A percentile compares a stretch with the other conserved stretches of the same genome.
Evolutionary conservation across 1,140 invertebrate species (phyloP).

Genomic region (Platorchestia sp.): DNA sequence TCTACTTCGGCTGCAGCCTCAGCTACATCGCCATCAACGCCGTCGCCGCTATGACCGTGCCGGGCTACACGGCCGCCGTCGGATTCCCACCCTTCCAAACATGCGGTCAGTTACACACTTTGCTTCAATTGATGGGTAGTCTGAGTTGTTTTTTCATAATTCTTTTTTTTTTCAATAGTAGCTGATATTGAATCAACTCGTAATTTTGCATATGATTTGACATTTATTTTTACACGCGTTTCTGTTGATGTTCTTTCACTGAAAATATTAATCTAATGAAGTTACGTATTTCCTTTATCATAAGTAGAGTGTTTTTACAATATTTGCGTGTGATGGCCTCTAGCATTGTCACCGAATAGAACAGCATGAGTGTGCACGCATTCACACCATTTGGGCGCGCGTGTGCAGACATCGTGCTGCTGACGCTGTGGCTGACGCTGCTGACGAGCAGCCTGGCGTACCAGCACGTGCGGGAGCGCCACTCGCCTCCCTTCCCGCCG

Average conservation of each 20-base stretch:
- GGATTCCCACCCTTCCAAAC: slow-evolving; percentile 77
- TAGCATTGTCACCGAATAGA: no score
- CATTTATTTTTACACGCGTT: no score
- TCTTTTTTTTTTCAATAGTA: not conserved
- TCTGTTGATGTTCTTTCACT: no score
- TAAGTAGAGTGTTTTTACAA: no score
- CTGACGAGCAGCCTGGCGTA: slow-evolving; percentile 73
- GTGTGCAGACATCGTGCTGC: slow-evolving; percentile 75
- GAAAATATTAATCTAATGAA: no score
- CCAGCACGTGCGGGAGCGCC: slow-evolving; percentile 74
- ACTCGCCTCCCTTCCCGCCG: slow-evolving; percentile 76
- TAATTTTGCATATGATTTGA: no score
- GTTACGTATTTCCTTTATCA: no score
- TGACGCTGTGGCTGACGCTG: slow-evolving; percentile 74
- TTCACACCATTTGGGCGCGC: not conserved
- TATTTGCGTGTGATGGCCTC: no score
- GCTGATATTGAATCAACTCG: no score
- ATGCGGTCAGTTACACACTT: slow-evolving; percentile 73
- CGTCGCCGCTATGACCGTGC: slow-evolving; percentile 75
- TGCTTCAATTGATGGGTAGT: no score
- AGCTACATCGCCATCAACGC: slow-evolving; percentile 81
- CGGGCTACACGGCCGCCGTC: slow-evolving; percentile 76
- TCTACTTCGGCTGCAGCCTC: slow-evolving; percentile 77
- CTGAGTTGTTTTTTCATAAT: not conserved
- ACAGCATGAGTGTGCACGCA: no score